phyloP scores from a whole-genome alignment of 1,140 invertebrate genomes.

The Leguminivora glycinivorella region DNA sequence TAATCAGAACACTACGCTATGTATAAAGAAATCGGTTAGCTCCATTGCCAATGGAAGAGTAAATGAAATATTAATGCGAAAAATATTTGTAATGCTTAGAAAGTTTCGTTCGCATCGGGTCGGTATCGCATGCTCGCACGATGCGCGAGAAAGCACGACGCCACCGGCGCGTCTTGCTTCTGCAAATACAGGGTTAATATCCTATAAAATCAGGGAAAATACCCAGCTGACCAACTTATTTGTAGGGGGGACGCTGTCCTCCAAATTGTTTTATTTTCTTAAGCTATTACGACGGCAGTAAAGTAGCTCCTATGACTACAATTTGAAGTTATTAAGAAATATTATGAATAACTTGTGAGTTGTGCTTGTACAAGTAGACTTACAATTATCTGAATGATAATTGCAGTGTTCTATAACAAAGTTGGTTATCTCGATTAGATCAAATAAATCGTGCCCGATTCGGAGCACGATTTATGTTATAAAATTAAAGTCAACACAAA shows the following conservation, averaged over 20 bases:
- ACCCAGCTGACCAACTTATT: not conserved
- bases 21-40: conserved; percentile 48
- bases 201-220: conserved; percentile 1
- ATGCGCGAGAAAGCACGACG: conserved; percentile 74
- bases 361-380: conserved; percentile 18
- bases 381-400: conserved; percentile 21
- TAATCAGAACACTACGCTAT: not conserved
- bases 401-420: not conserved
- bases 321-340: not conserved
- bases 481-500: conserved; percentile 21
- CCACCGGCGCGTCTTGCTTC: conserved; percentile 35
- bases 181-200: conserved; percentile 1
- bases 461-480: not conserved
- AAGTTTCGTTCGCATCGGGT: conserved; percentile 69
- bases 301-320: not conserved
- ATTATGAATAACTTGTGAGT: not conserved
- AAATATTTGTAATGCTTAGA: conserved; percentile 75
- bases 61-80: conserved; percentile 76
- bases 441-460: not conserved
- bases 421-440: not conserved
- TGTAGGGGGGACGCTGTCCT: not conserved
- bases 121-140: conserved; percentile 73
- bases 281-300: not conserved
- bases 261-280: not conserved
- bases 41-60: conserved; percentile 53